Evolutionary conservation across 2,113 vertebrate genomes (phyloP), one percentile per base, ranked within the genome.

Genomic region (Xyliphius kryptos): DNA sequence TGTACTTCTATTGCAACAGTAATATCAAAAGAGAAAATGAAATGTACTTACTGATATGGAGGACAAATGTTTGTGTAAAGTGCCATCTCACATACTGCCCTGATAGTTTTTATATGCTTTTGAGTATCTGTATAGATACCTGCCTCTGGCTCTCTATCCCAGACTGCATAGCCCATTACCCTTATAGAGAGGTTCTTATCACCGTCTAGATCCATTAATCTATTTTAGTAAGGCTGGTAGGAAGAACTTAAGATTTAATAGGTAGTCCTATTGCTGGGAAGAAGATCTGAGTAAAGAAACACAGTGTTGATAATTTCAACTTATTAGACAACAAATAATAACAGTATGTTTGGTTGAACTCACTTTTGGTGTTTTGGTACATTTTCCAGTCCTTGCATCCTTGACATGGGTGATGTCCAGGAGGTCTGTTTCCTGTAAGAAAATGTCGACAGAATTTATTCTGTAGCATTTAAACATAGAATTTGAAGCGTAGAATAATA

Each of bases 301-400:
- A 9, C 9, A 40, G 1, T 57, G 13, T 61, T 41, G 40, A 5
- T 41, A 41, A 41, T 41, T 3, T 41, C 43, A 46, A n/a, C 6
- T 6, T n/a, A 46, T 46, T 9, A 1, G 14, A 46, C 2, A 15
- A 6, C 13, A n/a, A n/a, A 2, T 1, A 2, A n/a, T 2, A 46
- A 20, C 32, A 40, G 49, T 8, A 12, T 2, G 9, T 9, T 3
- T 52, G 65, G 17, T 13, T 49, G 14, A 48, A 41, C 32, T 57
- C 8, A 13, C 76, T 44, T 89, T 89, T 15, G 85, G 80, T 16
- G 87, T 82, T 78, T 86, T 87, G 66, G 84, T 88, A 75, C 84
- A 87, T 60, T 85, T 77, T 0, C 86, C 87, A 0, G 83, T 87
- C 67, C 87, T 78, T 74, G 86, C 87, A 76, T 89, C 87, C 71